A percentile compares a stretch with the other conserved stretches of the same genome.
Evolutionary conservation across 2,888 invertebrate genomes (phyloP).

Genomic region (Dynastes maya): DNA sequence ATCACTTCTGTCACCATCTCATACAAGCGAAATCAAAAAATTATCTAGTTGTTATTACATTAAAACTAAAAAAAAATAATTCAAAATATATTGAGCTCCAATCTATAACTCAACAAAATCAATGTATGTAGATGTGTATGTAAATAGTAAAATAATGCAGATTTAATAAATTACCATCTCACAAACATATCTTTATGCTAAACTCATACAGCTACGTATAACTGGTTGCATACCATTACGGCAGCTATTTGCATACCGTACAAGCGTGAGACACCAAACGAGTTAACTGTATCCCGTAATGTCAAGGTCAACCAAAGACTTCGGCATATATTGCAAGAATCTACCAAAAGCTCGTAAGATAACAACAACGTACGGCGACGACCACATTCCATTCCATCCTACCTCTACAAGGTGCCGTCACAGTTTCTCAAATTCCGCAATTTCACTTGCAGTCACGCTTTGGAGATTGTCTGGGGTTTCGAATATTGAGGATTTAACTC

Average conservation of each 20-base stretch:
- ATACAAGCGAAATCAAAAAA: no score
- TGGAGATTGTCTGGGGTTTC: slow-evolving; percentile 5
- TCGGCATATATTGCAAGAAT: slow-evolving; percentile 39
- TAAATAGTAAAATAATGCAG: no score
- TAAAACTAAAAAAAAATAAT: no score
- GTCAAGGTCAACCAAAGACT: slow-evolving; percentile 42
- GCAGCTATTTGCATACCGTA: not conserved
- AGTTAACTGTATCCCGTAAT: slow-evolving; percentile 41
- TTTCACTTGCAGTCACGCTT: slow-evolving; percentile 29
- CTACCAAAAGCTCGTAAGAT: slow-evolving; percentile 12
- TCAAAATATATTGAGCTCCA: no score
- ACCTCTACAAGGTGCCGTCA: slow-evolving; percentile 22
- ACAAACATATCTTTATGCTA: not conserved
- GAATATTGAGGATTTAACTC: not conserved
- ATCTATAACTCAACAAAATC: no score
- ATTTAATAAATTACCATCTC: not conserved
- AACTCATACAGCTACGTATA: not conserved
- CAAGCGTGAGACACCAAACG: slow-evolving; percentile 26
- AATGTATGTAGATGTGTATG: no score
- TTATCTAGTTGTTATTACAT: no score
- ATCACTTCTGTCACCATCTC: no score
- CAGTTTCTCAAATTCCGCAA: slow-evolving; percentile 29
- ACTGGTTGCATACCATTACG: slow-evolving; percentile 12
- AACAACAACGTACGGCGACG: slow-evolving; percentile 21
- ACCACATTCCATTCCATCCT: slow-evolving; percentile 34